These are phyloP conservation scores for Sipunculus nudus DNA, from an alignment of 2,888 invertebrate species.

Conservation along the genomic window DNA sequence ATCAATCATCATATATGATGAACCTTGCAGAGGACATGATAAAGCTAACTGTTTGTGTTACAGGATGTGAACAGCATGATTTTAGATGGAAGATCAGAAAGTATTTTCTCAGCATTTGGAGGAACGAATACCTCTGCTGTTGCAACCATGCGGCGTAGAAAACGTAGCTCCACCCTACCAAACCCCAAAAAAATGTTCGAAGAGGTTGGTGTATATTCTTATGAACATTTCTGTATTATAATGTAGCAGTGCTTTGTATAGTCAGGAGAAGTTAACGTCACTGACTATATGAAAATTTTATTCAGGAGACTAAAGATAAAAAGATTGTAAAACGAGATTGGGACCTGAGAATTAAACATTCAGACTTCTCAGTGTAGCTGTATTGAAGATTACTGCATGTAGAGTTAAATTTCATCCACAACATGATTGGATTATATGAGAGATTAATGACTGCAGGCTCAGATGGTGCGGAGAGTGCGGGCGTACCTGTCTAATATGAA, in stretches of 20 bases:
- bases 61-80: conserved; percentile 19
- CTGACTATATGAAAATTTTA: no score
- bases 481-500: conserved; percentile 93
- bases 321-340: no score
- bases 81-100: conserved; percentile 19
- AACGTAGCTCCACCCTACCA: conserved; percentile 79
- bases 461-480: conserved; percentile 97
- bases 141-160: conserved; percentile 56
- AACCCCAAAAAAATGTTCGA: conserved; percentile 99
- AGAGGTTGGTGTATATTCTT: conserved; percentile 73
- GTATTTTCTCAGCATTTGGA: conserved; percentile 32
- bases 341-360: no score
- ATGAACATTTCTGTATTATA: background rate
- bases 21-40: no score
- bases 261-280: background rate
- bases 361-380: no score
- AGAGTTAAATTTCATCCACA: no score
- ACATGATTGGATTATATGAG: no score
- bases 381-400: no score
- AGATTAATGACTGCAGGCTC: conserved; percentile 74
- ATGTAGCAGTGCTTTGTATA: background rate
- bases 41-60: background rate
- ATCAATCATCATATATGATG: no score
- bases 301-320: no score
- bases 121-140: conserved; percentile 50